Conservation (phyloP, 2,888 invertebrate genomes). For the Ophioninae sp. region DNA sequence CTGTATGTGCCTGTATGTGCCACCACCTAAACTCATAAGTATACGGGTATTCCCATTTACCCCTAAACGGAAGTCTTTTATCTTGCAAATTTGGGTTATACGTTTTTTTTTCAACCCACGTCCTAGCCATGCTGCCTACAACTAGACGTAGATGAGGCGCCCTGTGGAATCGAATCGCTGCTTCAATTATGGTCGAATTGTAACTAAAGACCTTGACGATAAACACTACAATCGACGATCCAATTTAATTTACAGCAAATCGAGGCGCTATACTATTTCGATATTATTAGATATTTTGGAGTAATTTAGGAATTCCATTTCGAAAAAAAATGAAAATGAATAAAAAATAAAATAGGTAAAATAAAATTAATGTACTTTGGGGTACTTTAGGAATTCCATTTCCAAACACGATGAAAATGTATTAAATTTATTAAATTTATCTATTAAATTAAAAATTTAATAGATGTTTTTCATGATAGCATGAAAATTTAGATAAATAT, state of each 20-base stretch:
- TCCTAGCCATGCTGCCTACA: background rate
- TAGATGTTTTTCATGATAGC: too few species aligned
- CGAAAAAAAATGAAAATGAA: too few species aligned
- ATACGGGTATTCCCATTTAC: conserved; percentile 31
- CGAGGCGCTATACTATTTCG: too few species aligned
- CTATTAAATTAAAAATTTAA: too few species aligned
- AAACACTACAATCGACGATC: background rate
- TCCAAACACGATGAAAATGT: too few species aligned
- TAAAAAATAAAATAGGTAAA: too few species aligned
- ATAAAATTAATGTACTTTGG: too few species aligned
- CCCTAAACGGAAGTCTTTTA: conserved; percentile 21
- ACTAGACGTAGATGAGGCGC: background rate
- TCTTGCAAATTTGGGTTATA: conserved; percentile 35
- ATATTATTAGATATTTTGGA: too few species aligned
- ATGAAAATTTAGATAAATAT: too few species aligned
- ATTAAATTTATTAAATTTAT: too few species aligned
- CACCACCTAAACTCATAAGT: conserved; percentile 20
- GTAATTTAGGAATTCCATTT: too few species aligned
- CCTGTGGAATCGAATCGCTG: background rate
- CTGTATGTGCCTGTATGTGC: conserved; percentile 33
- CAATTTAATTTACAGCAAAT: background rate
- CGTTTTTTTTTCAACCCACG: conserved; percentile 1
- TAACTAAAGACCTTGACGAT: background rate
- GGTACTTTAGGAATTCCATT: too few species aligned
- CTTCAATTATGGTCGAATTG: background rate